A percentile compares a stretch with the other conserved stretches of the same genome.
phyloP scores from a whole-genome alignment of 2,113 vertebrate genomes.

The Macrotus californicus region DNA sequence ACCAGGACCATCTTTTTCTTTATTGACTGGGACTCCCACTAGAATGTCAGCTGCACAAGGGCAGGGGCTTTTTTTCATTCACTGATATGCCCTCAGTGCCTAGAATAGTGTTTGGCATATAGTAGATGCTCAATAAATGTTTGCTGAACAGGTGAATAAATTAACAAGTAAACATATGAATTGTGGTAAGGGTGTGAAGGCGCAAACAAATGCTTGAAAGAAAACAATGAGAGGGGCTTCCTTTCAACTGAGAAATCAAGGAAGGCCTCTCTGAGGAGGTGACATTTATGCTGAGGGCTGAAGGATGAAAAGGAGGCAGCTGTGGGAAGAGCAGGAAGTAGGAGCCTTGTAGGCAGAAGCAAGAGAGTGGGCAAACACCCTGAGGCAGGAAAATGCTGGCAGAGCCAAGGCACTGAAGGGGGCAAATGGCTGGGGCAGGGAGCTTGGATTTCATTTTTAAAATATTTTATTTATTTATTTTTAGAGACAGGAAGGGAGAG shows the following conservation, averaged over 20 bases:
- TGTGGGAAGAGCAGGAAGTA: neutral
- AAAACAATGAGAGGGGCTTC: neutral
- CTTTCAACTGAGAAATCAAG: neutral
- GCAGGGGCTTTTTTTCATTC: neutral
- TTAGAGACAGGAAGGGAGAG: too few species aligned
- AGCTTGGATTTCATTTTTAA: neutral
- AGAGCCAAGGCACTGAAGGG: neutral
- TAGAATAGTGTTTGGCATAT: neutral
- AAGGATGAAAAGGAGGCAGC: neutral
- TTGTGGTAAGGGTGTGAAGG: neutral
- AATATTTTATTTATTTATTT: too few species aligned
- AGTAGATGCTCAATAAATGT: neutral
- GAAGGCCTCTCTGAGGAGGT: neutral
- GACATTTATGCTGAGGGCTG: neutral
- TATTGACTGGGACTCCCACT: neutral
- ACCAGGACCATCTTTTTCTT: neutral
- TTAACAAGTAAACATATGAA: neutral
- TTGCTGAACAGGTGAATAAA: neutral
- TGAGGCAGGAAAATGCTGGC: neutral
- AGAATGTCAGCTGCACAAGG: neutral
- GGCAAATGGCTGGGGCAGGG: neutral
- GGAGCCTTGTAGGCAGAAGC: neutral
- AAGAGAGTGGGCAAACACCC: rapidly evolving
- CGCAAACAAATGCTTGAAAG: neutral
- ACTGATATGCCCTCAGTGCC: neutral